Percentiles rank a stretch among this genome's conserved stretches.
These are phyloP conservation scores for Myathropa florea DNA, from an alignment of 2,888 invertebrate genomes.

Conservation along the genomic window DNA sequence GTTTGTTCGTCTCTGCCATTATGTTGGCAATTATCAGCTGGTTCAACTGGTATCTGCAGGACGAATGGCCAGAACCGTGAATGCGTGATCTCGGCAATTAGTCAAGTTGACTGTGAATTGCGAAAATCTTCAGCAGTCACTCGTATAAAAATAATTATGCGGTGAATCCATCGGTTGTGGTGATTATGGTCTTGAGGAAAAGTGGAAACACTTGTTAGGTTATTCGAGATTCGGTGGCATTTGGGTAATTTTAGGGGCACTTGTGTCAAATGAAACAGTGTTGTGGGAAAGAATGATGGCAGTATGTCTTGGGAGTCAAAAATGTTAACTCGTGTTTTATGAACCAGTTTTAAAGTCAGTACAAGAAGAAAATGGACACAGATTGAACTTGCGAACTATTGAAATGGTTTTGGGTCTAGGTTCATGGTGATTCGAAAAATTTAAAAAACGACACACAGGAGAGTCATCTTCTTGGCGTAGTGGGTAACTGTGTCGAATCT, in stretches of 20 bases:
- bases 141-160: neutral
- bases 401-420: too few species aligned
- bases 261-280: neutral
- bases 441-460: too few species aligned
- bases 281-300: neutral
- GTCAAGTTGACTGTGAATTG: slow-evolving; percentile 14
- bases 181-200: slow-evolving; percentile 3
- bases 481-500: too few species aligned
- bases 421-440: too few species aligned
- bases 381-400: too few species aligned
- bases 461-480: too few species aligned
- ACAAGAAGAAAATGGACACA: too few species aligned
- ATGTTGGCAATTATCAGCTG: slow-evolving; percentile 19
- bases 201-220: slow-evolving; percentile 9
- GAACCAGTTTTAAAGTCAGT: too few species aligned
- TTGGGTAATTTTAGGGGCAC: neutral
- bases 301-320: too few species aligned
- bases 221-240: slow-evolving; percentile 3
- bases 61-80: slow-evolving; percentile 37
- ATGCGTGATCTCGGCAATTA: slow-evolving; percentile 63
- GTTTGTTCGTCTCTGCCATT: slow-evolving; percentile 34
- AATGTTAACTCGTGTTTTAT: too few species aligned
- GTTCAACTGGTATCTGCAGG: neutral
- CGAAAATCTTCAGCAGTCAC: slow-evolving; percentile 7
- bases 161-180: neutral